Conservation (phyloP, 2,113 vertebrate genomes). For the Halcyon malimbica region DNA sequence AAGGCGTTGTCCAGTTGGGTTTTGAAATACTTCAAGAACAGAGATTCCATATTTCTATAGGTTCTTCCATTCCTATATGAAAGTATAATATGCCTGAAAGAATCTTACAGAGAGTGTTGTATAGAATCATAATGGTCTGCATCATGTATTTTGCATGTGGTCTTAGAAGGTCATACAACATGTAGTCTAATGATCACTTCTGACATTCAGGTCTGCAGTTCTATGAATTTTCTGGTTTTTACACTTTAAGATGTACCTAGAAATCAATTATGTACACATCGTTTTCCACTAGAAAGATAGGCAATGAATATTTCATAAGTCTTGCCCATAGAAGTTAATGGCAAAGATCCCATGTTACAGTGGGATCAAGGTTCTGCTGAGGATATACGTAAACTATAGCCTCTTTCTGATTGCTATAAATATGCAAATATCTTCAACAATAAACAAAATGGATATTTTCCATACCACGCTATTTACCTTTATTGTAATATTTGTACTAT, state of each 20-base stretch:
- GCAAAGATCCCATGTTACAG: background rate
- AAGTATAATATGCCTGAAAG: background rate
- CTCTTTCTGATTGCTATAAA: background rate
- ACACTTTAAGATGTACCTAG: background rate
- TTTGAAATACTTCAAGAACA: background rate
- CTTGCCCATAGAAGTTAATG: background rate
- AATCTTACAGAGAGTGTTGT: background rate
- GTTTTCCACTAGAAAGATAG: background rate
- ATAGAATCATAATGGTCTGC: background rate
- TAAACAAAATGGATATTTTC: background rate
- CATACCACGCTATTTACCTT: slow-evolving; percentile 9
- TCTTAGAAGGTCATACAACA: background rate
- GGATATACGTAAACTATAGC: background rate
- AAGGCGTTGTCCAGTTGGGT: background rate
- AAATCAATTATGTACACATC: background rate
- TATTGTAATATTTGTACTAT: background rate
- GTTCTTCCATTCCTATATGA: background rate
- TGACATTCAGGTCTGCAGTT: background rate
- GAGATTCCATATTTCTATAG: background rate
- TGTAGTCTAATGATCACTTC: background rate
- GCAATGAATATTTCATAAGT: background rate
- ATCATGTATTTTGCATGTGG: background rate
- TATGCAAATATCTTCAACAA: background rate
- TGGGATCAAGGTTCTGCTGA: background rate
- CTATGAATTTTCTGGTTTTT: background rate